Conservation (phyloP, 2,797 vertebrate genomes). For the Decapterus maruadsi region DNA sequence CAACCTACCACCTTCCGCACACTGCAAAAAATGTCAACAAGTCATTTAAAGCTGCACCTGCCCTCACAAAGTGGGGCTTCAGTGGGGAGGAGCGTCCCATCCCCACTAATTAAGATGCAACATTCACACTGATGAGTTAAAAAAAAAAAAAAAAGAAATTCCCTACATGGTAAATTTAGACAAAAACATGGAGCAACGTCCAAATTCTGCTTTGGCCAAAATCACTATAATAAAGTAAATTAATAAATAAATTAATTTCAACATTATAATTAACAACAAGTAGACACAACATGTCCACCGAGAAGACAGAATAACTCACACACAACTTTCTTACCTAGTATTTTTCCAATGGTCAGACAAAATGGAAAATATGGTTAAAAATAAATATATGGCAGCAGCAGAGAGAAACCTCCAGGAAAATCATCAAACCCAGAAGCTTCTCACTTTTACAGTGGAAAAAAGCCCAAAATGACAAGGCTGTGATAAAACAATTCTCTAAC, state of each 20-base stretch:
- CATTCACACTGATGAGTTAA: constrained; percentile 32
- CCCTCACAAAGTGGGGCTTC: constrained; percentile 46
- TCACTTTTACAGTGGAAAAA: not conserved
- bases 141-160: not conserved
- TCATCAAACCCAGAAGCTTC: not conserved
- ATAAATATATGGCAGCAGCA: too few relatives aligned
- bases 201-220: not conserved
- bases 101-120: constrained; percentile 41
- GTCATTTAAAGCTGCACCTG: constrained; percentile 79
- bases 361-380: too few relatives aligned
- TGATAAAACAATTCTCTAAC: not conserved
- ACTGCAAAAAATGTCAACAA: constrained; percentile 71
- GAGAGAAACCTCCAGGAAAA: not conserved
- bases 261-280: too few relatives aligned
- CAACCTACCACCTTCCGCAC: constrained; percentile 73
- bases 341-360: not conserved
- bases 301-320: too few relatives aligned
- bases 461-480: not conserved
- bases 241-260: not conserved
- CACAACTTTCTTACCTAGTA: too few relatives aligned
- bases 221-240: not conserved
- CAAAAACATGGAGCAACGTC: constrained; percentile 12
- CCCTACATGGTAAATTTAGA: not conserved
- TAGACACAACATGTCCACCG: not conserved
- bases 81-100: constrained; percentile 32